A percentile compares a stretch with the other conserved stretches of the same genome.
These are phyloP conservation scores for Eumacrocentrus americanus DNA, from an alignment of 2,888 invertebrate species.

Conservation along the genomic window DNA sequence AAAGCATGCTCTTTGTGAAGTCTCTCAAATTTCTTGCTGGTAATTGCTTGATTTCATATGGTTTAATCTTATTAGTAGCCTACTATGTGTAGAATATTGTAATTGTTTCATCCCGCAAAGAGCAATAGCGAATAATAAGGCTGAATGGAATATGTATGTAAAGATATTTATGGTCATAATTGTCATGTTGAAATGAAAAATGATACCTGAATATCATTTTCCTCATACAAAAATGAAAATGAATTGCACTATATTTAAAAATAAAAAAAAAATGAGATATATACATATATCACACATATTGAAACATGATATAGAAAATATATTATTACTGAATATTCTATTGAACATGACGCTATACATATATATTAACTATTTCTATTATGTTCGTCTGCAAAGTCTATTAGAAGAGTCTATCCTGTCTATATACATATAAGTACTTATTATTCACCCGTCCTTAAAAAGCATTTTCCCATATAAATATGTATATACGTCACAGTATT, in stretches of 20 bases:
- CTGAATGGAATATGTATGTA: conserved; percentile 34
- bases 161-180: too few relatives aligned
- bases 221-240: conserved; percentile 25
- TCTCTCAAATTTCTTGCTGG: too few relatives aligned
- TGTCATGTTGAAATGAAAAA: too few relatives aligned
- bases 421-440: conserved; percentile 25
- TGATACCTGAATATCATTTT: conserved; percentile 27
- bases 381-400: conserved; percentile 61
- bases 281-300: conserved; percentile 42
- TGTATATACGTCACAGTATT: neutral
- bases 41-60: too few relatives aligned
- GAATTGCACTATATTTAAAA: conserved; percentile 13
- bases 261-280: conserved; percentile 21
- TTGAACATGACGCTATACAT: conserved; percentile 49
- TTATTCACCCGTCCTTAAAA: conserved; percentile 27
- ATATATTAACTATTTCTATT: conserved; percentile 57
- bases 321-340: conserved; percentile 50
- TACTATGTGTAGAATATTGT: too few relatives aligned
- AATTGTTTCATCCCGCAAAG: too few relatives aligned
- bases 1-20: too few relatives aligned
- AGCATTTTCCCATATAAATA: conserved; percentile 1
- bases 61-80: too few relatives aligned
- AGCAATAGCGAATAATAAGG: conserved; percentile 29
- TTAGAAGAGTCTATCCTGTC: conserved; percentile 58
- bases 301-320: conserved; percentile 43